Evolutionary conservation across 2,113 vertebrate species (phyloP).

Genomic region (Calonectris borealis): DNA sequence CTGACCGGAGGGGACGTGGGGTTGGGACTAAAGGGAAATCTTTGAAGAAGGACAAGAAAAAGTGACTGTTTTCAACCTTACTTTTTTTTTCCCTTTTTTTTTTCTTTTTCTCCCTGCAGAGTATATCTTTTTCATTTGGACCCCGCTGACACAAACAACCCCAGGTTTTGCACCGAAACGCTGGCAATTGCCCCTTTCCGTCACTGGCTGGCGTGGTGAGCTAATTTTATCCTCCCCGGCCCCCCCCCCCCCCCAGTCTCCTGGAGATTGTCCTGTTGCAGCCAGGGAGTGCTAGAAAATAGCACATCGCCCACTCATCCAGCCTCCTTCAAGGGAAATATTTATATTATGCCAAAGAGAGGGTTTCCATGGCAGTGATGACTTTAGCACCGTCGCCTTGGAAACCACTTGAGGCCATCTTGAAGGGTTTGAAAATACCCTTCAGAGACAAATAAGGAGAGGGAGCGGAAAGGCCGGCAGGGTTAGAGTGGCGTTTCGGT

Average conservation of each 20-base stretch:
- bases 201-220: not conserved
- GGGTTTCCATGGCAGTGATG: constrained; percentile 81
- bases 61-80: not conserved
- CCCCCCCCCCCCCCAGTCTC: not conserved
- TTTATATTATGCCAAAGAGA: constrained; percentile 78
- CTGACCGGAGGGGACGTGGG: accelerated
- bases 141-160: not conserved
- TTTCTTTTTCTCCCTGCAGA: not conserved
- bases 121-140: not conserved
- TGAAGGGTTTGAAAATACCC: constrained; percentile 66
- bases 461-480: not conserved
- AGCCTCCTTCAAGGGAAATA: constrained; percentile 77
- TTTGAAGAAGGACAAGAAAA: not conserved
- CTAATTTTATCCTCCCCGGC: constrained; percentile 56
- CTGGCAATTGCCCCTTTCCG: constrained; percentile 8
- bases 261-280: constrained; percentile 50
- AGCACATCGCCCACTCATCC: constrained; percentile 76
- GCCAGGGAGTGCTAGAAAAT: constrained; percentile 70
- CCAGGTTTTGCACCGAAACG: not conserved
- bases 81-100: accelerated
- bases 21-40: not conserved
- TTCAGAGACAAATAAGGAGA: constrained; percentile 76
- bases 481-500: not conserved
- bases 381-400: constrained; percentile 71
- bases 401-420: constrained; percentile 76